A percentile compares a stretch with the other conserved stretches of the same genome.
phyloP scores from a whole-genome alignment of 2,888 invertebrate genomes.

The Napeogenes sylphis region DNA sequence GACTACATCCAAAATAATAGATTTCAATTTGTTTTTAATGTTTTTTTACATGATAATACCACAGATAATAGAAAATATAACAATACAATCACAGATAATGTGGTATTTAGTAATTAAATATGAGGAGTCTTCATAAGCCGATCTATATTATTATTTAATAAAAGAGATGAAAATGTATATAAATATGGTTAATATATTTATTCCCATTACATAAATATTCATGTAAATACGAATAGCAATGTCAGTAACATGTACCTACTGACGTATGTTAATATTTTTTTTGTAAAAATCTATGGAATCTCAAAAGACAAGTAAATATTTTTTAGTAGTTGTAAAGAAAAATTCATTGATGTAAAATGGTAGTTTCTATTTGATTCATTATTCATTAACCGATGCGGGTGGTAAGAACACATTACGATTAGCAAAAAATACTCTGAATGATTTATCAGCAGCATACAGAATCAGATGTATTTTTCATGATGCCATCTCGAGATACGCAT shows the following conservation, averaged over 20 bases:
- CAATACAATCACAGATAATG: too few relatives aligned
- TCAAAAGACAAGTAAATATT: slow-evolving; percentile 3
- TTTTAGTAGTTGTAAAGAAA: slow-evolving; percentile 13
- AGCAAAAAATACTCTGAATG: slow-evolving; percentile 32
- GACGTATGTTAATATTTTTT: too few relatives aligned
- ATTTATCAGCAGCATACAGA: slow-evolving; percentile 30
- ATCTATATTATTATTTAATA: too few relatives aligned
- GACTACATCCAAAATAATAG: too few relatives aligned
- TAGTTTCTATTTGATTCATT: slow-evolving; percentile 38
- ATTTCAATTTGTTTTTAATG: too few relatives aligned
- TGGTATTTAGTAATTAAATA: too few relatives aligned
- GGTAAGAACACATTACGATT: slow-evolving; percentile 36
- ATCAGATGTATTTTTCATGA: slow-evolving; percentile 36
- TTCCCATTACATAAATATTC: slow-evolving; percentile 3
- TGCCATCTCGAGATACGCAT: slow-evolving; percentile 20
- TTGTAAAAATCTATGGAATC: too few relatives aligned
- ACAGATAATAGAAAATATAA: too few relatives aligned
- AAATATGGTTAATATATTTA: too few relatives aligned
- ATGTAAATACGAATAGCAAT: slow-evolving; percentile 14
- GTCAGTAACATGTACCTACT: neutral
- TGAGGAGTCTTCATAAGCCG: too few relatives aligned
- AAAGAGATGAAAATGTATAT: too few relatives aligned
- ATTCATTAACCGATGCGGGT: slow-evolving; percentile 43
- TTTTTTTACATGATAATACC: too few relatives aligned
- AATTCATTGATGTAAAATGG: slow-evolving; percentile 31